Base-by-base conservation (phyloP, 92 coral and sea anemone species). In the Porites evermanni region DNA sequence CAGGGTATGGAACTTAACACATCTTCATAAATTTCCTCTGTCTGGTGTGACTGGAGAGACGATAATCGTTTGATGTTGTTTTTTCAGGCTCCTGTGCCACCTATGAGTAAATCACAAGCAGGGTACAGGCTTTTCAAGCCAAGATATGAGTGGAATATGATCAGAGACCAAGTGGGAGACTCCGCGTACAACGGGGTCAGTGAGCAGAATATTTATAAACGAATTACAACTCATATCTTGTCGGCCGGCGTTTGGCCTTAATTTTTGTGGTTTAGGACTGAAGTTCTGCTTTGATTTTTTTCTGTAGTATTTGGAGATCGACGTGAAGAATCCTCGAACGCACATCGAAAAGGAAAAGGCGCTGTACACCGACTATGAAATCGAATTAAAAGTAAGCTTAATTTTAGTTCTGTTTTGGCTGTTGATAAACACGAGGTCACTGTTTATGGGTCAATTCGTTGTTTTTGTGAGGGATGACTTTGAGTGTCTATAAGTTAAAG, bases 311-410 rank as follows among this genome's bases (percentile, higher is more conserved):
- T 79, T 94, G 47, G 95, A 94, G 47, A 69, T 94, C 44, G 93
- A 92, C 73, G 98, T 94, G 68, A 94, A 88, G 76, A 88, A 88
- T 74, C 95, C 98, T 64, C 88, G 98, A 64, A 94, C 98, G 2
- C 98, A 94, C 70, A 92, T 92, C 73, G 88, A 93, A 64, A 88
- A 86, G 26, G 98, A 94, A 29, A 90, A 88, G 75, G 98, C 98
- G 7, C 87, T 92, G 1, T 92, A 90, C 79, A 92, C 98, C 3
- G 98, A 94, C 81, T 94, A 94, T 58, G 98, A 94, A 77, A 88
- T 94, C 32, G 90, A 86, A 59, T 86, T 94, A 47, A 92, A 94
- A 89, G 98, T 94, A 88, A 67, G 90, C 9, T n/a, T 44, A 18
- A 8, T 1, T 47, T 82, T 13, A 7, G 52, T 8, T 18, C n/a